phyloP scores from a whole-genome alignment of 1,140 invertebrate genomes.

The Pseudoatta argentina region DNA sequence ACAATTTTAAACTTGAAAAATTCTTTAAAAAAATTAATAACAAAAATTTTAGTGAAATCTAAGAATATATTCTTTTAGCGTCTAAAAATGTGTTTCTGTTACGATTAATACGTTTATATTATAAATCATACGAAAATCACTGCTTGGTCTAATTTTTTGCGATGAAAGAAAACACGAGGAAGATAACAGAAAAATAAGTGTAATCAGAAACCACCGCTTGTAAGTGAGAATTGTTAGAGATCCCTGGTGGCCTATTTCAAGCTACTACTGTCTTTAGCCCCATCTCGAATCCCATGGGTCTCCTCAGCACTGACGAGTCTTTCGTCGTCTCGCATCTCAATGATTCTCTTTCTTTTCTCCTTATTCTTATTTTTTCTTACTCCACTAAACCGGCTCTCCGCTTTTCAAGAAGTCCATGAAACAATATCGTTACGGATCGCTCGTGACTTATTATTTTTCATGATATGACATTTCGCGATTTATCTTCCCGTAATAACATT shows the following conservation, averaged over 20 bases:
- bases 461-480: constrained; percentile 32
- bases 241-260: constrained; percentile 67
- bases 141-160: constrained; percentile 41
- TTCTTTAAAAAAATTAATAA: too few species aligned
- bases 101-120: neutral
- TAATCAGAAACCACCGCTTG: constrained; percentile 77
- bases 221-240: constrained; percentile 72
- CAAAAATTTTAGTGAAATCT: too few species aligned
- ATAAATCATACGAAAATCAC: constrained; percentile 20
- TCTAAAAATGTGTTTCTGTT: too few species aligned
- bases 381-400: constrained; percentile 17
- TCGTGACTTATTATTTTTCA: constrained; percentile 55
- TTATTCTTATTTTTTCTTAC: constrained; percentile 7
- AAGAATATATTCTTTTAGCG: too few species aligned
- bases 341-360: constrained; percentile 57
- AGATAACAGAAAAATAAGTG: constrained; percentile 6
- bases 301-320: constrained; percentile 69
- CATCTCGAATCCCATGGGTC: constrained; percentile 59
- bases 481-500: constrained; percentile 27
- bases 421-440: neutral
- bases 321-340: constrained; percentile 74
- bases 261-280: constrained; percentile 61
- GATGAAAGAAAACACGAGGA: constrained; percentile 39
- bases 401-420: constrained; percentile 22
- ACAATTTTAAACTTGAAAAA: too few species aligned